These are phyloP conservation scores for Eristalis pertinax DNA, from an alignment of 2,888 invertebrate genomes.

Conservation along the genomic window DNA sequence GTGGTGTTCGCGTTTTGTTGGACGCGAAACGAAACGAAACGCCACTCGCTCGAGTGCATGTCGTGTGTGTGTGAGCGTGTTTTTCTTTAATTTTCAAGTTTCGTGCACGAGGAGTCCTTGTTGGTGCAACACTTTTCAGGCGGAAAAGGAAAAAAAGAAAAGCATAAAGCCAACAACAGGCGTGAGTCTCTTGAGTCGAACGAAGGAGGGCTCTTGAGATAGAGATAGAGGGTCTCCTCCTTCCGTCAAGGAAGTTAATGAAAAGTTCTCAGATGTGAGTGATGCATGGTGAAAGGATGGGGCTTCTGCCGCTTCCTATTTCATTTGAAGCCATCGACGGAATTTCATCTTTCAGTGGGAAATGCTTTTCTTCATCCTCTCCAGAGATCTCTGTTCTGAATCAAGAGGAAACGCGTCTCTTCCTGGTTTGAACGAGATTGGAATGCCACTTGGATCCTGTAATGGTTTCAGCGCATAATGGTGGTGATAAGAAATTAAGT, in stretches of 20 bases:
- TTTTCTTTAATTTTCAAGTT: conserved; percentile 62
- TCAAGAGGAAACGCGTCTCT: too few relatives aligned
- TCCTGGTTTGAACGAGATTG: too few relatives aligned
- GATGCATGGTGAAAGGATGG: neutral
- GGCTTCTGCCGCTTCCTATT: neutral
- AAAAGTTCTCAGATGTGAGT: conserved; percentile 20
- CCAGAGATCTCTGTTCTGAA: too few relatives aligned
- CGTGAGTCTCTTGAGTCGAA: conserved; percentile 43
- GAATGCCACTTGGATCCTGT: too few relatives aligned
- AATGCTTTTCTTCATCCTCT: too few relatives aligned
- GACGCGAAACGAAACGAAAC: neutral
- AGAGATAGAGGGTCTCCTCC: conserved; percentile 9
- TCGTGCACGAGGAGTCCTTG: conserved; percentile 5
- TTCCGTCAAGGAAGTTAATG: conserved; percentile 1
- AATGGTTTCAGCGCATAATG: too few relatives aligned
- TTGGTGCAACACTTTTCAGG: neutral
- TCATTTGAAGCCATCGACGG: too few relatives aligned
- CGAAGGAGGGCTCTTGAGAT: conserved; percentile 9
- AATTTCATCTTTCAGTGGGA: too few relatives aligned
- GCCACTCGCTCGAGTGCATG: too few relatives aligned
- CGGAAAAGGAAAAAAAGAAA: conserved; percentile 1
- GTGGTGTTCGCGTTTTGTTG: neutral
- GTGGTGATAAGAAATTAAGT: too few relatives aligned
- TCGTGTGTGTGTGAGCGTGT: conserved; percentile 2
- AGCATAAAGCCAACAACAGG: conserved; percentile 19